Evolutionary conservation across 2,113 vertebrate species (phyloP).

Genomic region (Microtus richardsoni): DNA sequence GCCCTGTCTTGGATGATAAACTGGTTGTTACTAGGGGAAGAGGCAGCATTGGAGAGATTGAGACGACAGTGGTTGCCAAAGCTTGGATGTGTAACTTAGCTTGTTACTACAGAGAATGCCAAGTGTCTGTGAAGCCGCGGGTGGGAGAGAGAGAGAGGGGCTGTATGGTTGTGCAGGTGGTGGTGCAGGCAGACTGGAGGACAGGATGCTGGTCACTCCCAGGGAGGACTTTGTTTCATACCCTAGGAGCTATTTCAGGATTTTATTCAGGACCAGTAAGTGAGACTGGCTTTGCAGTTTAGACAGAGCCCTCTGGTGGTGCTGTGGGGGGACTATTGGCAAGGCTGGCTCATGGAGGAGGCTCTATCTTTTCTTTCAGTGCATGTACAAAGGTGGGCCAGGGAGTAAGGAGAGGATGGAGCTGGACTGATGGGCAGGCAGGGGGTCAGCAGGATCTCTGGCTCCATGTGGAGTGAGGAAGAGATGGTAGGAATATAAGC

Average conservation of each 20-base stretch:
- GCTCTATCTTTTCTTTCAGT: rapidly evolving
- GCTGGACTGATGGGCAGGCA: not conserved
- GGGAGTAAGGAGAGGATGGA: rapidly evolving
- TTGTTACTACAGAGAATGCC: not conserved
- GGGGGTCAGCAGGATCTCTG: not conserved
- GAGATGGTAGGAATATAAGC: not conserved
- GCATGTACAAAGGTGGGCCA: not conserved
- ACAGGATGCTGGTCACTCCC: not conserved
- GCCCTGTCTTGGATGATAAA: not conserved
- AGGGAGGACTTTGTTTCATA: not conserved
- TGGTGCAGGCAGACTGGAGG: not conserved
- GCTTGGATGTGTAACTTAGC: not conserved
- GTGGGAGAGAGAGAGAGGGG: too few relatives aligned
- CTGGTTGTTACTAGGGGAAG: not conserved
- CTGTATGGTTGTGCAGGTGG: rapidly evolving
- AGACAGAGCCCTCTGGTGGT: constrained; percentile 10
- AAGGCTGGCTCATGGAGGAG: not conserved
- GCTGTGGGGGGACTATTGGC: not conserved
- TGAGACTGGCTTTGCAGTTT: not conserved
- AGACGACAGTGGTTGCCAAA: not conserved
- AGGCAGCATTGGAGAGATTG: not conserved
- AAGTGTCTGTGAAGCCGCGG: not conserved
- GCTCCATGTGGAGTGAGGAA: not conserved
- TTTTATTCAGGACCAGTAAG: not conserved
- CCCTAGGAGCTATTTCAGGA: not conserved